Evolutionary conservation across 2,888 invertebrate genomes (phyloP), one percentile per base, ranked within the genome.

Genomic region (Congeria kusceri): DNA sequence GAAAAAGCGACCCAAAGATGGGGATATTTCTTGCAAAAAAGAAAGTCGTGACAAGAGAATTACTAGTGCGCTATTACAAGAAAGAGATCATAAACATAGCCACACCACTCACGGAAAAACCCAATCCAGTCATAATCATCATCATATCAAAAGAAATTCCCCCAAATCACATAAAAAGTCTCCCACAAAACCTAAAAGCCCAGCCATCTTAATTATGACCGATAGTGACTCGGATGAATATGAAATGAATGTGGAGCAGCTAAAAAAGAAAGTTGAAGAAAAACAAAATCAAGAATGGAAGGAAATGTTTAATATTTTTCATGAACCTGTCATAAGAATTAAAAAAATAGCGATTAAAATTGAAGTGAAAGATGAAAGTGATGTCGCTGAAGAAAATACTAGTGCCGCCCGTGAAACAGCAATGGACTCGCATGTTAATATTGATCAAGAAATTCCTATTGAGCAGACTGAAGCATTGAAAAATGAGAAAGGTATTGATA

Each of bases 151-250:
- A 39, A 39, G 39, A 15, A 7, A 11, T 5, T 39, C 15, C 13
- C 39, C 9, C 1, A 39, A 39, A 15, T 5, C 3, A 39, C 73
- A 70, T 13, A 53, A 53, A 18, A 70, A 47, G 49, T 62, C n/a
- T 32, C 28, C 46, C 29, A 27, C 49, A n/a, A 65, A 59, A n/a
- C 62, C 47, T 9, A 65, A 49, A 39, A 65, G 28, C 58, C 76
- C 57, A 56, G 53, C 20, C 25, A 9, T 85, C 28, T 59, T 80
- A 49, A 77, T 83, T 20, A 13, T 78, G 4, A 77, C 74, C n/a
- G 79, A 76, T 39, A 77, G 76, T 57, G 76, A 81, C 9, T 56
- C 68, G n/a, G 49, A 25, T 7, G 57, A 27, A 63, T 68, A 63
- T 11, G 59, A 57, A 9, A 29, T 53, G 46, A 58, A 23, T 25